Percentiles rank a stretch among this genome's conserved stretches.
Conservation (phyloP, 2,113 vertebrate species). For the Sphaerodactylus townsendi region DNA sequence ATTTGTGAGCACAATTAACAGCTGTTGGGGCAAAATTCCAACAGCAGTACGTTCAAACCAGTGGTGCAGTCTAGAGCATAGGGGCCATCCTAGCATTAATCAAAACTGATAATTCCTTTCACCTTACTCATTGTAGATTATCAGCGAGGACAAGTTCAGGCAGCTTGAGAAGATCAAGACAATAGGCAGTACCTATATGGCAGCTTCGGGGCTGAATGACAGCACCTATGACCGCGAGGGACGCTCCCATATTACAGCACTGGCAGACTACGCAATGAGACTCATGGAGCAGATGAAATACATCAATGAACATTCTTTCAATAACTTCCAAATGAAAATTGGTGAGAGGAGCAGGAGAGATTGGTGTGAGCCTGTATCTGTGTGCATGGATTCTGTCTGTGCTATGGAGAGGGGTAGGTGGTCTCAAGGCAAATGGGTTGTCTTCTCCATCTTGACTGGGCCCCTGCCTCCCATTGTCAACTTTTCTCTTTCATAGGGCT, state of each 20-base stretch:
- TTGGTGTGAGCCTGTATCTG: too few species aligned
- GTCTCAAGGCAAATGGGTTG: neutral
- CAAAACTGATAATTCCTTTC: neutral
- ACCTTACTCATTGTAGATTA: conserved; percentile 72
- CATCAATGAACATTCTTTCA: conserved; percentile 95
- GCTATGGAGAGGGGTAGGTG: neutral
- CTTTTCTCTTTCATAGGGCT: conserved; percentile 74
- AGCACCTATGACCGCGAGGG: conserved; percentile 91
- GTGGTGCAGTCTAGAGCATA: neutral
- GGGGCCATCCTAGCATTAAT: neutral
- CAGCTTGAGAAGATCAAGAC: conserved; percentile 98
- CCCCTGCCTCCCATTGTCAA: neutral
- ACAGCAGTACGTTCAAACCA: neutral
- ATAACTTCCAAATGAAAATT: conserved; percentile 97
- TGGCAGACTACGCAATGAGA: conserved; percentile 91
- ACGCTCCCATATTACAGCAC: conserved; percentile 85
- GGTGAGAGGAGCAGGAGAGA: conserved; percentile 70
- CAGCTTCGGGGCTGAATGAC: conserved; percentile 90
- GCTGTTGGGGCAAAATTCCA: neutral
- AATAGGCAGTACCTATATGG: conserved; percentile 96
- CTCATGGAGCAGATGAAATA: conserved; percentile 95
- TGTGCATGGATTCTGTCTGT: neutral
- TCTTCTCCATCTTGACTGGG: neutral
- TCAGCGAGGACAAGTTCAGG: conserved; percentile 89
- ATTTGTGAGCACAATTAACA: neutral